A percentile compares a stretch with the other conserved stretches of the same genome.
These are phyloP conservation scores for Camelus bactrianus DNA, from an alignment of 2,113 vertebrate species.

Conservation along the genomic window DNA sequence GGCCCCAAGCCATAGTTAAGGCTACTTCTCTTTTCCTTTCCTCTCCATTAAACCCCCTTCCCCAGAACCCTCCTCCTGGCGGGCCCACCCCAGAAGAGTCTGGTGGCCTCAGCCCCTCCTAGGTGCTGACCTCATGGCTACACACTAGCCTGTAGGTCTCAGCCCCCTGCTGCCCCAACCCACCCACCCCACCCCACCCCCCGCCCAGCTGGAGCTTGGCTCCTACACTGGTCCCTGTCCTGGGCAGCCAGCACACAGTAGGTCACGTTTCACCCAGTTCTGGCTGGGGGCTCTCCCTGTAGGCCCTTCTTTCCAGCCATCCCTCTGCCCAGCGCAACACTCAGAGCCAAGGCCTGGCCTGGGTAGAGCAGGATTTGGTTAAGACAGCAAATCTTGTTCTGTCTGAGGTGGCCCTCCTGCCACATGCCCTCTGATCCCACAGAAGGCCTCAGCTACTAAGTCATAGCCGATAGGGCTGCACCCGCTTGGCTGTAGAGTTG, in stretches of 20 bases:
- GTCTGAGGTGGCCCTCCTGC: neutral
- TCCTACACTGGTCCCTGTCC: neutral
- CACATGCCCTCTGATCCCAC: conserved; percentile 20
- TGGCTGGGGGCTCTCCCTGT: neutral
- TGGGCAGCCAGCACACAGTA: neutral
- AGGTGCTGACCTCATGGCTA: neutral
- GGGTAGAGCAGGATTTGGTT: neutral
- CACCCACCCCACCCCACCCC: neutral
- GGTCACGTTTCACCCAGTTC: neutral
- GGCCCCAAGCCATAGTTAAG: neutral
- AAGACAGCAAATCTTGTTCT: neutral
- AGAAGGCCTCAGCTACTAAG: neutral
- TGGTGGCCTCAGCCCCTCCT: neutral
- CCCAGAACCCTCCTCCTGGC: neutral
- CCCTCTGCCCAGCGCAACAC: neutral
- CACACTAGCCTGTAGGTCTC: neutral
- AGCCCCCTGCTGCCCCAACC: too few species aligned
- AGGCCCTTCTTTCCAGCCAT: neutral
- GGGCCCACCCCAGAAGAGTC: neutral
- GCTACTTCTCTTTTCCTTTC: neutral
- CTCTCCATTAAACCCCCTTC: neutral
- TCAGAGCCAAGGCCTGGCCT: neutral
- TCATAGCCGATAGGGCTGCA: conserved; percentile 27
- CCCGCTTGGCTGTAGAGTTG: neutral
- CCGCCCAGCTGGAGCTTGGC: neutral